Evolutionary conservation across 2,797 vertebrate genomes (phyloP), one percentile per base, ranked within the genome.

Genomic region (Sebastes melanostomus): DNA sequence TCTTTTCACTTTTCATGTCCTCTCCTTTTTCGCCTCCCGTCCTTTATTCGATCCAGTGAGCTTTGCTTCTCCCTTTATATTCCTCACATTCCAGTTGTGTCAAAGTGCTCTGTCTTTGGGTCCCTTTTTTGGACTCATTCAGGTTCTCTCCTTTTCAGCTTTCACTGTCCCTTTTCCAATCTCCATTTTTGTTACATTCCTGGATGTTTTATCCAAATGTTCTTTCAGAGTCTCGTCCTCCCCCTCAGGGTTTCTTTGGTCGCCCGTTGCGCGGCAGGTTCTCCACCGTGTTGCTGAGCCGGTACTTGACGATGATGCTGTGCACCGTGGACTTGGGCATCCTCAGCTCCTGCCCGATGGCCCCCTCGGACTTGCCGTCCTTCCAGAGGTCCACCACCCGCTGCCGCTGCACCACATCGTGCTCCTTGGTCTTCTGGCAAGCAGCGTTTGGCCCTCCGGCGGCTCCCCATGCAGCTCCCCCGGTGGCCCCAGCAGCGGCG

Each of bases 401-500:
- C 93, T 96, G 96, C 88, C 95, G 94, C 93, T 96, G 96, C 88
- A 90, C 93, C 91, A 96, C 93, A 75, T 96, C 95, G n/a, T 96
- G 95, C 89, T 96, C 96, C 95, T 96, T 96, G 92, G 96, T 96
- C 96, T 96, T 96, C 94, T 95, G 94, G 94, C 95, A 96, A 86
- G 89, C 82, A 12, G 90, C 81, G 27, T 78, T 63, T 66, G 90
- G 77, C 86, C 89, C 92, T 86, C 92, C 88, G 20, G 81, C 70
- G 58, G 88, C 85, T 86, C 91, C 93, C 84, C 88, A 89, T 16
- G 75, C 87, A 30, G 81, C 84, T 84, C 88, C 90, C 87, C 88
- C 91, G 84, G 90, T 85, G 88, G 92, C 93, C 88, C 90, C 91
- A 82, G 91, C 90, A 78, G 87, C 90, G 70, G 86, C 91, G 75